Percentiles rank a stretch among this genome's conserved stretches.
Conservation (phyloP, 2,888 invertebrate genomes). For the Acronicta aceris region DNA sequence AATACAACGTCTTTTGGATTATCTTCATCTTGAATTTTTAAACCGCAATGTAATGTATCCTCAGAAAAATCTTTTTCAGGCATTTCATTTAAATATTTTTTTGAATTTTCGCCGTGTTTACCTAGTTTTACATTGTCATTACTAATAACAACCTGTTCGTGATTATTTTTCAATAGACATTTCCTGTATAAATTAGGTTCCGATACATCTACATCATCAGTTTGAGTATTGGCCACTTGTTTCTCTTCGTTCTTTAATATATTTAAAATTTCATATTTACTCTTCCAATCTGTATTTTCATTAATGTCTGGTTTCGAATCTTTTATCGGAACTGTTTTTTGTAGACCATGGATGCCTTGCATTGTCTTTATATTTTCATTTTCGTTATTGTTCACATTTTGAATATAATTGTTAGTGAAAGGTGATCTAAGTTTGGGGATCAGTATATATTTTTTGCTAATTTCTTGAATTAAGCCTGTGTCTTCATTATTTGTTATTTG, state of each 20-base stretch:
- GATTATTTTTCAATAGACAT: conserved; percentile 7
- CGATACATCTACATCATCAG: not conserved
- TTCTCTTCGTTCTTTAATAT: conserved; percentile 73
- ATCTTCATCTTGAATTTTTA: conserved; percentile 3
- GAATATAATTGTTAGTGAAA: conserved; percentile 48
- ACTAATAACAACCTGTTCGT: conserved; percentile 6
- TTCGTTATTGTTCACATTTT: conserved; percentile 29
- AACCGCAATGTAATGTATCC: conserved; percentile 27
- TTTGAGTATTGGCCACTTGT: conserved; percentile 9
- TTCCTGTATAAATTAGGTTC: conserved; percentile 18
- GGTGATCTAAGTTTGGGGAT: conserved; percentile 74
- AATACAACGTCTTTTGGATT: conserved; percentile 1
- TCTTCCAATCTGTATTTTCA: conserved; percentile 78
- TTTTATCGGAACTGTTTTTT: conserved; percentile 19
- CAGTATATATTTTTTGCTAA: conserved; percentile 81
- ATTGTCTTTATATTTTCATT: conserved; percentile 16
- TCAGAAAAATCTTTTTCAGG: conserved; percentile 62
- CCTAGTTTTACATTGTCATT: conserved; percentile 18
- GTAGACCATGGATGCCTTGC: conserved; percentile 10
- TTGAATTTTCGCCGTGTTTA: conserved; percentile 16
- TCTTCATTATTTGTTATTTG: conserved; percentile 61
- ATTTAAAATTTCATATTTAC: conserved; percentile 82
- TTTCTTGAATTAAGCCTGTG: conserved; percentile 70
- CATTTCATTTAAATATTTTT: conserved; percentile 51
- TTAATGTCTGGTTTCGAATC: conserved; percentile 42